Conservation (phyloP, 2,113 vertebrate genomes). For the Lonchura striata region DNA sequence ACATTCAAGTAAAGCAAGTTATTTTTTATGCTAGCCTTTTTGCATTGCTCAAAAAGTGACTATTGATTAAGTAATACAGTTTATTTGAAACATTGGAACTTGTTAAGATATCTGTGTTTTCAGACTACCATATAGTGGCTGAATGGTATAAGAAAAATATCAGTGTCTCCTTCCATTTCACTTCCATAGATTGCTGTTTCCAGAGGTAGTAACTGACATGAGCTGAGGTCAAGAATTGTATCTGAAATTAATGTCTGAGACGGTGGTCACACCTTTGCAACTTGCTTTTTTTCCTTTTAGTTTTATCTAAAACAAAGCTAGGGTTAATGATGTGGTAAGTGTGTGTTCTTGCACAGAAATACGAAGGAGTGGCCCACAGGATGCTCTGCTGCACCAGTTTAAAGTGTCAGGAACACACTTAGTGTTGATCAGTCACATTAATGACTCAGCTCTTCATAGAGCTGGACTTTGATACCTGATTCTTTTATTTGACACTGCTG, state of each 20-base stretch:
- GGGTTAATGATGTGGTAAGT: background rate
- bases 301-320: background rate
- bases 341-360: background rate
- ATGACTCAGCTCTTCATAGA: background rate
- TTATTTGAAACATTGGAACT: background rate
- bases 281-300: background rate
- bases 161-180: background rate
- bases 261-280: background rate
- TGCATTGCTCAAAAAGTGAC: background rate
- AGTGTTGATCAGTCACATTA: background rate
- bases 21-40: background rate
- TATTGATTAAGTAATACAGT: background rate
- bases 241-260: background rate
- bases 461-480: background rate
- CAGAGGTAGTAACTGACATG: background rate
- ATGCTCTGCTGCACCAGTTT: background rate
- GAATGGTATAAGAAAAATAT: background rate
- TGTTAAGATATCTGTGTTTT: background rate
- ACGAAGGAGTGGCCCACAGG: background rate
- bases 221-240: background rate
- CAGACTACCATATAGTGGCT: background rate
- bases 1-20: background rate
- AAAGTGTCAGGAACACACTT: background rate
- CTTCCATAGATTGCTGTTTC: background rate
- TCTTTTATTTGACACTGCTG: background rate